Base-by-base conservation (phyloP, 2,888 invertebrate species). In the Drosophila colorata region DNA sequence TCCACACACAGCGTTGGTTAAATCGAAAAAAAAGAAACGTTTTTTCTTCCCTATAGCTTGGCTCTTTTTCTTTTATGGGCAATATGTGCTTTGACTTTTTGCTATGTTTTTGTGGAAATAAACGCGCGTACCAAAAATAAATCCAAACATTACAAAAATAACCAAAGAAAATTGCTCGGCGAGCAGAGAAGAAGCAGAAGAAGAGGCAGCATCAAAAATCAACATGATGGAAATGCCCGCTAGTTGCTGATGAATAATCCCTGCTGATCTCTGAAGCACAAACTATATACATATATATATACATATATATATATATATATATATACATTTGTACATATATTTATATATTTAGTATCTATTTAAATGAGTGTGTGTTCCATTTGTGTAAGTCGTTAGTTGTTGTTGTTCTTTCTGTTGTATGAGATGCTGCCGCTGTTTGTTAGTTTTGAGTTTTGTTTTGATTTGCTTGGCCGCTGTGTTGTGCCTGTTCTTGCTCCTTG, bases 81-180 rank as follows among this genome's bases (percentile, higher is more conserved):
- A 67, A 70, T 74, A 57, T 74, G 81, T 72, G 72, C 67, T 78
- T 68, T 65, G 75, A 63, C 67, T 78, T 87, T 88, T 86, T 69
- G 87, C 80, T 69, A 74, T 66, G 56, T 70, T 82, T 70, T 83
- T 68, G 74, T 87, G 70, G 76, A 67, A 64, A 76, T 66, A 78
- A 67, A 66, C 59, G 74, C 63, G 74, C 67, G 66, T 56, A 77
- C 87, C 87, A 79, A 83, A 84, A 86, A 88, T 86, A 84, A 80
- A 83, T 69, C 67, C 88, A 84, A 79, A 88, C 87, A 86, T 79
- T 86, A 79, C 88, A 69, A 84, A 86, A 88, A 84, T 88, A 88
- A 73, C 80, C 56, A 64, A 57, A 44, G 68, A 68, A 70, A 74
- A 84, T 69, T 61, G 74, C 49, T 77, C 14, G 59, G 37, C 56